phyloP scores from a whole-genome alignment of 2,888 invertebrate genomes.

The Volucella zonaria region DNA sequence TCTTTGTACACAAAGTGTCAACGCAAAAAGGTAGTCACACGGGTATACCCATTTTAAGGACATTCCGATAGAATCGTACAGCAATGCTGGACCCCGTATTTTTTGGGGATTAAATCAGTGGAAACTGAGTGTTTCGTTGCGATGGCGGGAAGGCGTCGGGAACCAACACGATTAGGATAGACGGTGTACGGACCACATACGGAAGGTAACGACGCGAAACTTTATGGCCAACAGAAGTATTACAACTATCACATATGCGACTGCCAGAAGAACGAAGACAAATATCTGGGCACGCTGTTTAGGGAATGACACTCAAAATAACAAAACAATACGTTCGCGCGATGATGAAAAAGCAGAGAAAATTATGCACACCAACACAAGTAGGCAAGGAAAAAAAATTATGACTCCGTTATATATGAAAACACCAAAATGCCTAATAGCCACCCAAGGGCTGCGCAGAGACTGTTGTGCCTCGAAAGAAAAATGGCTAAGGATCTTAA shows the following conservation, averaged over 20 bases:
- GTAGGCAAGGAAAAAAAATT: conserved; percentile 16
- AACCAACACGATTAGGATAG: conserved; percentile 25
- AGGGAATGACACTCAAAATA: neutral
- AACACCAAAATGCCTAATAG: conserved; percentile 23
- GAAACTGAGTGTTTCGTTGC: conserved; percentile 11
- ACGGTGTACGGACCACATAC: conserved; percentile 7
- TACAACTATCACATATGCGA: conserved; percentile 21
- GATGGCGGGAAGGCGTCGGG: conserved; percentile 1
- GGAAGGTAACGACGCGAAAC: too few relatives aligned
- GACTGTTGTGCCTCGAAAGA: conserved; percentile 7
- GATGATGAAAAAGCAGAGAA: conserved; percentile 12
- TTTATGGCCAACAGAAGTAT: too few relatives aligned
- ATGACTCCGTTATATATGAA: conserved; percentile 5
- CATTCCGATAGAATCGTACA: too few relatives aligned
- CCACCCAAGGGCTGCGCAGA: conserved; percentile 34
- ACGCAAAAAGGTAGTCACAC: neutral
- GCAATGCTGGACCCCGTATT: too few relatives aligned
- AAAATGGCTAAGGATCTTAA: conserved; percentile 8
- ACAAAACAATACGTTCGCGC: neutral
- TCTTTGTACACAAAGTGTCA: conserved; percentile 1
- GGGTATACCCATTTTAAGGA: neutral
- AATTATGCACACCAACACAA: conserved; percentile 4
- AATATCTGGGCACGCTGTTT: conserved; percentile 2
- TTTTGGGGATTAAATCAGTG: conserved; percentile 1
- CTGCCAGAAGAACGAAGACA: too few relatives aligned